Evolutionary conservation across 2,113 vertebrate species (phyloP).

Genomic region (Atrichornis clamosus): DNA sequence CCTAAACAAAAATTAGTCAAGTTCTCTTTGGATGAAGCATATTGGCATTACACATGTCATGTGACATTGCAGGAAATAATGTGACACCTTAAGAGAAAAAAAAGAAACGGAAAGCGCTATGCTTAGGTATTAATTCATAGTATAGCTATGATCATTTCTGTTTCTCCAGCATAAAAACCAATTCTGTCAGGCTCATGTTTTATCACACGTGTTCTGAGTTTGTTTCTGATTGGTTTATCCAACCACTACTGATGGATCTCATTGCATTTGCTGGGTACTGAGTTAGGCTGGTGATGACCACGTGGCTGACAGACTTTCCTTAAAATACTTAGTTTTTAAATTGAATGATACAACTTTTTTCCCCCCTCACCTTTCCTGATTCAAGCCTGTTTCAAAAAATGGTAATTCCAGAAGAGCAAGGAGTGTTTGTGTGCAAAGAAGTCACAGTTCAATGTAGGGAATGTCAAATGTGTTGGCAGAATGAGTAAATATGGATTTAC

Average conservation of each 20-base stretch:
- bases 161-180: background rate
- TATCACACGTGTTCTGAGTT: background rate
- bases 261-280: background rate
- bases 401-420: background rate
- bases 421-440: background rate
- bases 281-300: background rate
- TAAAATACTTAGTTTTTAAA: background rate
- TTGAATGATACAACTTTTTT: background rate
- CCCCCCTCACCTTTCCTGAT: background rate
- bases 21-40: background rate
- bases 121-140: background rate
- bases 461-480: background rate
- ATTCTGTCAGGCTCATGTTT: background rate
- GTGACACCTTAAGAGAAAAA: background rate
- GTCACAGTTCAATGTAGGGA: background rate
- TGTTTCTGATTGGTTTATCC: background rate
- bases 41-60: background rate
- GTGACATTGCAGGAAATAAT: background rate
- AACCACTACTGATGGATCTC: background rate
- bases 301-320: background rate
- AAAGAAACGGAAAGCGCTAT: background rate
- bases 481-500: background rate
- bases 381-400: background rate
- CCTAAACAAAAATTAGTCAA: background rate
- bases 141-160: background rate